Conservation (phyloP, 2,797 vertebrate genomes). For the Carapus acus region DNA sequence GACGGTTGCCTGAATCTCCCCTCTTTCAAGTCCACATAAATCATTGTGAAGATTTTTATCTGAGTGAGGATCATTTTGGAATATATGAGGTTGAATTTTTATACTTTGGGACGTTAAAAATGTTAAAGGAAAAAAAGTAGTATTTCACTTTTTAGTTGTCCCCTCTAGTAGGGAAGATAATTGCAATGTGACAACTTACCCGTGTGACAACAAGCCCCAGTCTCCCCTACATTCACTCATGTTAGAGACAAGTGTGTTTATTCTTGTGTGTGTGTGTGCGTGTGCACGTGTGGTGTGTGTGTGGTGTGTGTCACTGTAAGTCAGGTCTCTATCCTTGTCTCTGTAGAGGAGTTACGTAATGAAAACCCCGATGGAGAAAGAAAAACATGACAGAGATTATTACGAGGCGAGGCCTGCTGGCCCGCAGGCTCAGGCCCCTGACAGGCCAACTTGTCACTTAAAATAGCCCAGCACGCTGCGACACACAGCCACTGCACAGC, state of each 20-base stretch:
- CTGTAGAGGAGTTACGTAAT: conserved; percentile 48
- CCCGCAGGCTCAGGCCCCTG: conserved; percentile 22
- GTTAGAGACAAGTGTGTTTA: background rate
- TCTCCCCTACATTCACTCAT: background rate
- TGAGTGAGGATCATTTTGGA: no score
- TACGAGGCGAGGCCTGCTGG: conserved; percentile 30
- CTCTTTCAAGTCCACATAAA: no score
- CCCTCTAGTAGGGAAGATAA: no score
- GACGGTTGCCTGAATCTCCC: no score
- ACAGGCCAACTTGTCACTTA: conserved; percentile 24
- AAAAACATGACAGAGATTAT: conserved; percentile 34
- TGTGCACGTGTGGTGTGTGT: no score
- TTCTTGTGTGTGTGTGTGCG: conserved; percentile 9
- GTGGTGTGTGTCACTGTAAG: conserved; percentile 24
- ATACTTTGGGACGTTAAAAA: no score
- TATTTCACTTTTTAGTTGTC: no score
- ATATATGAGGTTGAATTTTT: no score
- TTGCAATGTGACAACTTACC: no score
- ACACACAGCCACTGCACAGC: conserved; percentile 7
- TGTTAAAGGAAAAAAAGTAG: no score
- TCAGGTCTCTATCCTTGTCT: conserved; percentile 29
- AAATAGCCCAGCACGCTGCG: conserved; percentile 42
- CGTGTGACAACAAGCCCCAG: no score
- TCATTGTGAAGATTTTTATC: no score
- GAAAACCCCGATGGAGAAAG: conserved; percentile 25